A percentile compares a stretch with the other conserved stretches of the same genome.
Conservation (phyloP, 2,797 vertebrate genomes). For the Gymnocypris eckloni region DNA sequence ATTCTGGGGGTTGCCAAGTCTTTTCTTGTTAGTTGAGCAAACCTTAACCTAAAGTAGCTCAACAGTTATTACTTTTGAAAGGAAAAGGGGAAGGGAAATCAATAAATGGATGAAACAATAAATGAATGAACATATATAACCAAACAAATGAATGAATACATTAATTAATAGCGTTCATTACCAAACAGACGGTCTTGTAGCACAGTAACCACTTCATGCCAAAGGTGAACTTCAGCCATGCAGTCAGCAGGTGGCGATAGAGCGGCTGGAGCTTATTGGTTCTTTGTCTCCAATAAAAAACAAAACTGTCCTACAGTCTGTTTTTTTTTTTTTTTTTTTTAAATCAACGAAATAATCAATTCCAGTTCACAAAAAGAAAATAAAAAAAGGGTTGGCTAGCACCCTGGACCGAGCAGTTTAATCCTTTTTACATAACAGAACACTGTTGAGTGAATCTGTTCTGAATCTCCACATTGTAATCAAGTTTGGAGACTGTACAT, state of each 20-base stretch:
- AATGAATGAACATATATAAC: background rate
- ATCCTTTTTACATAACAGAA: slow-evolving; percentile 46
- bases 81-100: background rate
- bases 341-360: slow-evolving; percentile 16
- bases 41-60: background rate
- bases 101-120: background rate
- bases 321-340: background rate
- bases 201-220: background rate
- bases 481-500: slow-evolving; percentile 11
- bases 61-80: background rate
- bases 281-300: background rate
- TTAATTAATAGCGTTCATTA: slow-evolving; percentile 18
- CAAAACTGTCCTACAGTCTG: slow-evolving; percentile 1
- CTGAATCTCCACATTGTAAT: slow-evolving; percentile 23
- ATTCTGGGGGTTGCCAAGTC: background rate
- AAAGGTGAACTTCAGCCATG: slow-evolving; percentile 31
- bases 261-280: background rate
- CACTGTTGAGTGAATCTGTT: slow-evolving; percentile 28
- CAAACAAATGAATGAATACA: background rate
- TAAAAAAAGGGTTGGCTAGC: slow-evolving; percentile 31
- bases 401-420: slow-evolving; percentile 48
- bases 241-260: slow-evolving; percentile 27
- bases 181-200: slow-evolving; percentile 43
- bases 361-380: slow-evolving; percentile 26
- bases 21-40: background rate